Evolutionary conservation across 2,888 invertebrate species (phyloP).

Genomic region (Polyploca ridens): DNA sequence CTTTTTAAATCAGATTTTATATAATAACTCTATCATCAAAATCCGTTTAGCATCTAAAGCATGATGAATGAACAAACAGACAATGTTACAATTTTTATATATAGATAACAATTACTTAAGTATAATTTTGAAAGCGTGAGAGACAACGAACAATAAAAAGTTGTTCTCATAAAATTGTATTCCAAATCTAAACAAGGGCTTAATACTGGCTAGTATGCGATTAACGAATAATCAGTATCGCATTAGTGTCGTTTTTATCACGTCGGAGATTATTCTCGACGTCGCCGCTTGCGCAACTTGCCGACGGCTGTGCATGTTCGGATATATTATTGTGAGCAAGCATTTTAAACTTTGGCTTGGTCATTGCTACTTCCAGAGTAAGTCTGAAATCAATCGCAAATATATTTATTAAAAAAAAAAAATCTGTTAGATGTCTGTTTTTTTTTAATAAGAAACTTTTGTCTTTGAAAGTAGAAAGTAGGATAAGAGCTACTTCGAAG

Average conservation of each 20-base stretch:
- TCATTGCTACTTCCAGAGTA: too few relatives aligned
- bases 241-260: constrained; percentile 58
- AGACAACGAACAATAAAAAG: constrained; percentile 17
- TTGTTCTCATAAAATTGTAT: constrained; percentile 27
- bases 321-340: constrained; percentile 17
- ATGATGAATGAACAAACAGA: constrained; percentile 8
- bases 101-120: constrained; percentile 7
- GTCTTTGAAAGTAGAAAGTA: too few relatives aligned
- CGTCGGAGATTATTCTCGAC: constrained; percentile 36
- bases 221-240: constrained; percentile 57
- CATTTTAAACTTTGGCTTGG: too few relatives aligned
- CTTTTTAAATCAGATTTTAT: not conserved
- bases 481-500: too few relatives aligned
- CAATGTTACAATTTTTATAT: not conserved
- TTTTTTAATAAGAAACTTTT: too few relatives aligned
- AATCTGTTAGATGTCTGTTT: too few relatives aligned
- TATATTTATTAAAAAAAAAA: too few relatives aligned
- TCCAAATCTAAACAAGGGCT: constrained; percentile 39
- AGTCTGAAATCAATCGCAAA: not conserved
- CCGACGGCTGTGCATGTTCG: constrained; percentile 26
- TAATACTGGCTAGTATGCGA: constrained; percentile 36
- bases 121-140: constrained; percentile 14
- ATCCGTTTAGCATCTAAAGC: not conserved
- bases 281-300: constrained; percentile 42
- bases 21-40: not conserved